Evolutionary conservation across 2,113 vertebrate species (phyloP).

Genomic region (Stomatorhinus ivindoensis): DNA sequence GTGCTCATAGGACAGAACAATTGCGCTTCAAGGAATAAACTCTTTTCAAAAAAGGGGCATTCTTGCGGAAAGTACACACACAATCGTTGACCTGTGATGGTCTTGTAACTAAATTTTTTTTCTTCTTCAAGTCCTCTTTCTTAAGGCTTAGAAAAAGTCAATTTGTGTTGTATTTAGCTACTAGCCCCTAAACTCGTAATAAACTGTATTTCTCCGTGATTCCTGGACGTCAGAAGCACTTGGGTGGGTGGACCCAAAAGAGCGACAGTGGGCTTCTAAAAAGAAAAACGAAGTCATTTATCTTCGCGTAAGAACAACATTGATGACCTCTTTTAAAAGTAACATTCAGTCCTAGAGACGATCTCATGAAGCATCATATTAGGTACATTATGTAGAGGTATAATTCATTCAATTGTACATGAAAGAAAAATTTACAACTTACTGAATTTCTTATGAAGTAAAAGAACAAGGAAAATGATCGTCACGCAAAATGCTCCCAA

Average conservation of each 20-base stretch:
- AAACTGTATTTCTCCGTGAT: not conserved
- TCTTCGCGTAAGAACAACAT: not conserved
- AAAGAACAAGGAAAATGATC: not conserved
- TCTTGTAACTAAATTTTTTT: not conserved
- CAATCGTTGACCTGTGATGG: not conserved
- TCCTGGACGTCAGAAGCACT: not conserved
- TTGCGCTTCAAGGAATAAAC: not conserved
- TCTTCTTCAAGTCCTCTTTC: not conserved
- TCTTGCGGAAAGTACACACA: not conserved
- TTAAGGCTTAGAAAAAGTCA: not conserved
- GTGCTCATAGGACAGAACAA: not conserved
- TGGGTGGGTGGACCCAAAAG: not conserved
- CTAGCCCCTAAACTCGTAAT: not conserved
- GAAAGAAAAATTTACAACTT: not conserved
- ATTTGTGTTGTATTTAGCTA: not conserved
- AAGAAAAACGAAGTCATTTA: not conserved
- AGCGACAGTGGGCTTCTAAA: conserved; percentile 14
- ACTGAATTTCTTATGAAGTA: not conserved
- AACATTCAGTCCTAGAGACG: not conserved
- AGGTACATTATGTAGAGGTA: not conserved
- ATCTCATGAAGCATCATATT: not conserved
- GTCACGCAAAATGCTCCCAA: not conserved
- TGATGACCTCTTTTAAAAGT: not conserved
- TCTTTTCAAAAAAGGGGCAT: not conserved
- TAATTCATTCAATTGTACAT: not conserved